Evolutionary conservation across 2,888 invertebrate species (phyloP).

Genomic region (Sphaerolaimus hirsutus): DNA sequence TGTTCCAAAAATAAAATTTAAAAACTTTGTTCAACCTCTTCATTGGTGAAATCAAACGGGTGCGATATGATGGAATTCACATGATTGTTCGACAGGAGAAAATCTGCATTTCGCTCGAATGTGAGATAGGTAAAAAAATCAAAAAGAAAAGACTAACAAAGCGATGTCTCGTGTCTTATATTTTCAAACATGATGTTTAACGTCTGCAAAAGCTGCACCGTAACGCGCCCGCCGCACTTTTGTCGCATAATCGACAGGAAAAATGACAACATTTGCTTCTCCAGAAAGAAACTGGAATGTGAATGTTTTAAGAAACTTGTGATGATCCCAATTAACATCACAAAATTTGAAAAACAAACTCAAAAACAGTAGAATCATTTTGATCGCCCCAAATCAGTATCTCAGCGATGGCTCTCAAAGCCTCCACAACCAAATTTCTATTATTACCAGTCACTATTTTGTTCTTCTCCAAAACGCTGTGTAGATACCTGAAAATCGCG

Average conservation of each 20-base stretch:
- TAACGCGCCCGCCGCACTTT: conserved; percentile 83
- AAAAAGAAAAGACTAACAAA: conserved; percentile 49
- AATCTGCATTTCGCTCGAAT: conserved; percentile 39
- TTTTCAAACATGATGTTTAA: conserved; percentile 97
- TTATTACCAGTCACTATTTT: conserved; percentile 22
- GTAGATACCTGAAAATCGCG: conserved; percentile 18
- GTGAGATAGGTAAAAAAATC: not conserved
- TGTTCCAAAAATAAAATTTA: not conserved
- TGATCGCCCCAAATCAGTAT: conserved; percentile 99
- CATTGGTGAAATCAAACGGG: conserved; percentile 96
- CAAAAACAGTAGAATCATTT: conserved; percentile 95
- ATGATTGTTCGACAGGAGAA: conserved; percentile 92
- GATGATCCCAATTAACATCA: not conserved
- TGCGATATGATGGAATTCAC: conserved; percentile 98
- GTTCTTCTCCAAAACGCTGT: conserved; percentile 21
- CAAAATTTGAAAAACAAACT: conserved; percentile 41
- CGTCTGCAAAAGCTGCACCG: conserved; percentile 88
- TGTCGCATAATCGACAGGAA: conserved; percentile 91
- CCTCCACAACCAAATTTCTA: conserved; percentile 56
- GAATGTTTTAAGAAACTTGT: not conserved
- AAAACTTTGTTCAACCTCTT: conserved; percentile 42
- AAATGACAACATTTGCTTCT: conserved; percentile 95
- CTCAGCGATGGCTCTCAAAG: conserved; percentile 82
- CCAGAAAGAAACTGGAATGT: conserved; percentile 69
- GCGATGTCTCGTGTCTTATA: conserved; percentile 87